phyloP scores from a whole-genome alignment of 2,113 vertebrate species.

The Aldabrachelys gigantea region DNA sequence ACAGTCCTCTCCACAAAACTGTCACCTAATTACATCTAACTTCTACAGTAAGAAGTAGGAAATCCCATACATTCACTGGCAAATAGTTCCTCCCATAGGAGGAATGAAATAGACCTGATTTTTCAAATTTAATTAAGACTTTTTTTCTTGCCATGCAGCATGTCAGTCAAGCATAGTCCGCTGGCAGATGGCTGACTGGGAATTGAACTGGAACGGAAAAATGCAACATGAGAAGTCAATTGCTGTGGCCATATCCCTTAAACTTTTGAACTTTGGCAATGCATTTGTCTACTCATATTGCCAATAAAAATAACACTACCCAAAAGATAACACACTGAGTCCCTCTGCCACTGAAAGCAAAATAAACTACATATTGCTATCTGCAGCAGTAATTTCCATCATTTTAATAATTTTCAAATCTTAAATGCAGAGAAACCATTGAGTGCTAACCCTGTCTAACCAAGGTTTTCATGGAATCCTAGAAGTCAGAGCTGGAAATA shows the following conservation, averaged over 20 bases:
- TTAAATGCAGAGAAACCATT: slow-evolving; percentile 43
- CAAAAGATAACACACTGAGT: background rate
- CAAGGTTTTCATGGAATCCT: slow-evolving; percentile 12
- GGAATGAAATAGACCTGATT: slow-evolving; percentile 18
- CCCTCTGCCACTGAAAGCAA: slow-evolving; percentile 56
- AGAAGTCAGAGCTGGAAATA: slow-evolving; percentile 5
- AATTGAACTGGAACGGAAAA: slow-evolving; percentile 1
- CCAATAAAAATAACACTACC: slow-evolving; percentile 41
- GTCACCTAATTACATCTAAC: slow-evolving; percentile 5
- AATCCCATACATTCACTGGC: slow-evolving; percentile 1
- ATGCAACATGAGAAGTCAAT: slow-evolving; percentile 46
- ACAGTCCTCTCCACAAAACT: background rate
- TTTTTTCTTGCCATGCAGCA: slow-evolving; percentile 17
- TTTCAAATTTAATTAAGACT: slow-evolving; percentile 40
- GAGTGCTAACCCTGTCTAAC: slow-evolving; percentile 39
- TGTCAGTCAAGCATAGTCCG: slow-evolving; percentile 31
- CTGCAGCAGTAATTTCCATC: slow-evolving; percentile 32
- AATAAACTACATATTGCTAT: slow-evolving; percentile 39
- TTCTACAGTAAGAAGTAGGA: background rate
- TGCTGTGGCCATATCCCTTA: slow-evolving; percentile 50
- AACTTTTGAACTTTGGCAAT: slow-evolving; percentile 52
- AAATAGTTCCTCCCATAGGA: background rate
- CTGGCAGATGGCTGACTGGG: slow-evolving; percentile 38
- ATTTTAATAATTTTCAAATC: slow-evolving; percentile 51
- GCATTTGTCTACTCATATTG: slow-evolving; percentile 31